Evolutionary conservation across 92 coral and sea anemone species (phyloP), one percentile per base, ranked within the genome.

Genomic region (Zoanthus solanderi): DNA sequence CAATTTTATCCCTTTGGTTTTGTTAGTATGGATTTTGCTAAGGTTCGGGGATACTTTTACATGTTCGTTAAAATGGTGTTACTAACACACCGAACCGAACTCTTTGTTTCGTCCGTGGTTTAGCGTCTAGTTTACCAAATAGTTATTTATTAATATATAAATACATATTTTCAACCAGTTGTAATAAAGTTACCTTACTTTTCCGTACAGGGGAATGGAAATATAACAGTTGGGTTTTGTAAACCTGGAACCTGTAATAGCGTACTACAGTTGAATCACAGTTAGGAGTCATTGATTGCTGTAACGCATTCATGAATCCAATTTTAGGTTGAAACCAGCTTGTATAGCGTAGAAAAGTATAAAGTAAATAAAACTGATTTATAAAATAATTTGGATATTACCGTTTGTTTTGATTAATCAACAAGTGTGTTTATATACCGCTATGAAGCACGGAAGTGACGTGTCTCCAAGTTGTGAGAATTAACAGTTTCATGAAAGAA

Each of bases 61-160:
- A 23, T 7, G 1, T 32, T 11, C 14, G 14, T 69, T 63, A 10
- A 6, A 69, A 6, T 69, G 0, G 6, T 5, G 23, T n/a, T 69
- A 6, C 9, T 6, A 16, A 5, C 16, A 30, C 2, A 69, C 75
- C 6, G 75, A 1, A 16, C 17, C 10, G 17, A 31, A 34, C 5
- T 16, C 56, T 50, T 37, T 37, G 56, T 50, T 50, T n/a, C 9
- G n/a, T 63, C 9, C 29, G 23, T 28, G 29, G 31, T 63, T 7
- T 63, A 28, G 69, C 69, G 75, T 69, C 17, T 23, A 30, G 75
- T 30, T 34, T 17, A 34, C 31, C 9, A 69, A 44, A 69, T 69
- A 69, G 29, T 69, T 69, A 69, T 69, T 69, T 18, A 69, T 69
- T 18, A 18, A 69, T 69, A 69, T 23, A 69, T 69, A 30, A 63